phyloP scores from a whole-genome alignment of 2,888 invertebrate genomes.

The Germaria angustata region DNA sequence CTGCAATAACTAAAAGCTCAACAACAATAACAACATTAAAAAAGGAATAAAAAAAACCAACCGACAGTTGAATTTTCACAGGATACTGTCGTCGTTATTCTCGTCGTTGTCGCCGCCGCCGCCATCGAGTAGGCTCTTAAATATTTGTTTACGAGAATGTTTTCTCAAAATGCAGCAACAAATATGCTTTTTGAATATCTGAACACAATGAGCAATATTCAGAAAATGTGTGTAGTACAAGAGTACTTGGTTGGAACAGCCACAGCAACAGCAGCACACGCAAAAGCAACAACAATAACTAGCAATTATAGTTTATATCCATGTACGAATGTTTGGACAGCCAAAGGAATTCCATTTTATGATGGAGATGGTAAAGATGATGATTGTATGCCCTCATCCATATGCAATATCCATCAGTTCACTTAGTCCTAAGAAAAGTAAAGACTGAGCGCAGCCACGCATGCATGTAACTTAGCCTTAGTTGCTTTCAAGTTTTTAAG shows the following conservation, averaged over 20 bases:
- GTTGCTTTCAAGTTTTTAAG: too few species aligned
- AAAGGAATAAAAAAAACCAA: background rate
- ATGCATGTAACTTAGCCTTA: too few species aligned
- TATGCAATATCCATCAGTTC: background rate
- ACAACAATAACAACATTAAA: background rate
- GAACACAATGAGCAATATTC: conserved; percentile 8
- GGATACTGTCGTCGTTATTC: conserved; percentile 11
- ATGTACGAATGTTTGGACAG: background rate
- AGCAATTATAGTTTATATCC: background rate
- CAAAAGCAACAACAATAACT: conserved; percentile 14
- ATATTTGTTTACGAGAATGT: conserved; percentile 34
- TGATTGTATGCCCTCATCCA: conserved; percentile 38
- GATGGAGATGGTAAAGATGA: conserved; percentile 16
- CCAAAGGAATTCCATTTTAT: conserved; percentile 31
- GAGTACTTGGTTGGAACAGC: background rate
- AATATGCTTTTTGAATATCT: conserved; percentile 38
- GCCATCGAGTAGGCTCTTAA: conserved; percentile 4
- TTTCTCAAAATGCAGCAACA: conserved; percentile 36
- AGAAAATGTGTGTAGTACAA: background rate
- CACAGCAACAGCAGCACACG: conserved; percentile 1
- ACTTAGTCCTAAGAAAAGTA: background rate
- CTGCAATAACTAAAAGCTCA: conserved; percentile 20
- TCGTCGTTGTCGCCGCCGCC: background rate
- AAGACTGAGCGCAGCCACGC: background rate
- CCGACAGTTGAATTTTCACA: conserved; percentile 25